phyloP scores from a whole-genome alignment of 2,888 invertebrate species.

The Drosophila siamana region DNA sequence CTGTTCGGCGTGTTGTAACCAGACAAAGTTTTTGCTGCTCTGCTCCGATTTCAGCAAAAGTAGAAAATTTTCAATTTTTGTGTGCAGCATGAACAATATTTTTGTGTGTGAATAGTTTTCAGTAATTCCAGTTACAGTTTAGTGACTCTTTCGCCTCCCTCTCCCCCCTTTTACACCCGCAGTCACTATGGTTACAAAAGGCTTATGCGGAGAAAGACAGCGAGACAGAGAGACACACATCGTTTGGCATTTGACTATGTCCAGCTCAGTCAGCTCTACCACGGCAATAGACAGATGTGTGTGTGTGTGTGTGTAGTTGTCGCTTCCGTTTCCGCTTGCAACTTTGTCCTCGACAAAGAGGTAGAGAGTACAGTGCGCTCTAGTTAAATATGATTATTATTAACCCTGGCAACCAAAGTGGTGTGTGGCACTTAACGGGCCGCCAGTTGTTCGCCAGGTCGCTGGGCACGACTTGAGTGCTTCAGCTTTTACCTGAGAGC shows the following conservation, averaged over 20 bases:
- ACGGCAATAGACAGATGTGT: slow-evolving; percentile 18
- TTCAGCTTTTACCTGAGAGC: slow-evolving; percentile 60
- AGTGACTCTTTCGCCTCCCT: slow-evolving; percentile 4
- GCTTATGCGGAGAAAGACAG: slow-evolving; percentile 33
- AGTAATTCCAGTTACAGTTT: slow-evolving; percentile 80
- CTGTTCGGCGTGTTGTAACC: slow-evolving; percentile 50
- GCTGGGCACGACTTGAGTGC: slow-evolving; percentile 56
- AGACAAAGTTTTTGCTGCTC: slow-evolving; percentile 59
- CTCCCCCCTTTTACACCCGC: slow-evolving; percentile 7
- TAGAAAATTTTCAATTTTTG: slow-evolving; percentile 65
- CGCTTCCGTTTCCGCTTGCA: slow-evolving; percentile 80
- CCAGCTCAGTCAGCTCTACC: slow-evolving; percentile 30
- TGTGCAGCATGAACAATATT: slow-evolving; percentile 59
- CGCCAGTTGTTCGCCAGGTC: slow-evolving; percentile 30
- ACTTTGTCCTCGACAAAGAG: slow-evolving; percentile 66
- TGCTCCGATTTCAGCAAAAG: slow-evolving; percentile 60
- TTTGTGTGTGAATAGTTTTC: slow-evolving; percentile 72
- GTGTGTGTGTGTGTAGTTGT: slow-evolving; percentile 38
- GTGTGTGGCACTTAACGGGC: slow-evolving; percentile 62
- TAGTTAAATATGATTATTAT: slow-evolving; percentile 79
- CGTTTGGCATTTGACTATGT: slow-evolving; percentile 35
- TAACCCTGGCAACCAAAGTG: slow-evolving; percentile 59
- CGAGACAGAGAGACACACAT: slow-evolving; percentile 29
- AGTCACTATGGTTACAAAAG: slow-evolving; percentile 60
- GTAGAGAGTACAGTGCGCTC: slow-evolving; percentile 30